Base-by-base conservation (phyloP, 2,113 vertebrate species). In the Pungitius pungitius region DNA sequence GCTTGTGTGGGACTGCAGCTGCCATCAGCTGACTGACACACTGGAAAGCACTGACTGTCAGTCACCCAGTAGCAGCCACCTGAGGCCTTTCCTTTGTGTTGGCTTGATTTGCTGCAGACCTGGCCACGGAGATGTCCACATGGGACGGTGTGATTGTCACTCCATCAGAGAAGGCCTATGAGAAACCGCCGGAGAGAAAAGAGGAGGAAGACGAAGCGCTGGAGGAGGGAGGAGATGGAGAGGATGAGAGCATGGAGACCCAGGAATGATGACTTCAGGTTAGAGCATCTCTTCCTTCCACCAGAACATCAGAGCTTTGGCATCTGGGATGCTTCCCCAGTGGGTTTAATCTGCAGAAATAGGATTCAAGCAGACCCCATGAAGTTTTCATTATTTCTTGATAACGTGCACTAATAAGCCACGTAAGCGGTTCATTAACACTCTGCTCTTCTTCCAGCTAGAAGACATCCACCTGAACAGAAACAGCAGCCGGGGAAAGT, bases 71-170 rank as follows among this genome's bases (percentile, higher is more conserved):
- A n/a, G n/a, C n/a, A n/a, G 33, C 20, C n/a, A n/a, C n/a, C 35
- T 15, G 20, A 33, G 55, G 17, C 35, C n/a, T 33, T 58, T 15
- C 56, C 33, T 35, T 7, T 35, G 5, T 8, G 33, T 35, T 35
- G 4, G 18, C 15, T 26, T 1, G 5, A 42, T 3, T 54, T 33
- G 30, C 69, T 75, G 12, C 91, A 99, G 97, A 97, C 69, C 88
- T 99, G 75, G 95, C 96, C 0, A 94, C 94, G 0, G 97, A 99
- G 82, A 99, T 99, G 95, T 99, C 97, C 10, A 98, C 96, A 0
- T 99, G 97, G 97, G 97, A 98, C 0, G 97, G 97, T 0, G 97
- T 99, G 82, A 99, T 99, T 0, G 97, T 99, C 65, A 99, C 97
- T 0, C 97, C 97, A 0, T 99, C 97, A 0, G 97, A 99, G 85